A percentile compares a stretch with the other conserved stretches of the same genome.
These are phyloP conservation scores for Bombycilla garrulus DNA, from an alignment of 2,113 vertebrate species.

Conservation along the genomic window DNA sequence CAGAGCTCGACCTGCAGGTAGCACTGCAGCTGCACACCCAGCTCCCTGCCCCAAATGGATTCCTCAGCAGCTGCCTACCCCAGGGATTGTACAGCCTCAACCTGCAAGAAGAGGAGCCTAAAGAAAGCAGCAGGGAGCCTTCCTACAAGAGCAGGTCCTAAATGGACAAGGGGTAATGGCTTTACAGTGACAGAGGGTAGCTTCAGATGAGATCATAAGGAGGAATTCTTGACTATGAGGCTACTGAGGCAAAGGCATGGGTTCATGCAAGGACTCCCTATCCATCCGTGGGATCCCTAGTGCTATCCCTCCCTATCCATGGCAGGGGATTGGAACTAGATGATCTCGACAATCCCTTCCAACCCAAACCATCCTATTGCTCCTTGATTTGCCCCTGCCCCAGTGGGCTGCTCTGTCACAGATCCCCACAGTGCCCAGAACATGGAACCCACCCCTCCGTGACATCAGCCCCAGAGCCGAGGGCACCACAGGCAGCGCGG, in stretches of 20 bases:
- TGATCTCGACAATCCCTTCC: too few species aligned
- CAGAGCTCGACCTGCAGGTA: background rate
- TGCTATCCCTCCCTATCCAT: too few species aligned
- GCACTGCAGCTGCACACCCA: background rate
- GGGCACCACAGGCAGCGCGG: fast-evolving
- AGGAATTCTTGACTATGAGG: background rate
- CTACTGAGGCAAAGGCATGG: background rate
- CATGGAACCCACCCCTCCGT: too few species aligned
- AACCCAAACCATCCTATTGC: background rate
- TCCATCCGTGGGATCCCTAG: too few species aligned
- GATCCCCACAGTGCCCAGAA: too few species aligned
- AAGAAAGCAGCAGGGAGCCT: background rate
- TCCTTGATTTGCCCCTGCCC: background rate
- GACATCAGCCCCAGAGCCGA: background rate
- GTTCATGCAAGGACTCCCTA: too few species aligned
- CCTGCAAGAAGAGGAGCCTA: background rate
- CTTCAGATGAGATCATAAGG: background rate
- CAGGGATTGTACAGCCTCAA: too few species aligned
- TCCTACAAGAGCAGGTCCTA: background rate
- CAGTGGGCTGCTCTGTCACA: too few species aligned
- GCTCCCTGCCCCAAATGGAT: background rate
- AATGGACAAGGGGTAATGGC: background rate
- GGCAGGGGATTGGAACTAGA: too few species aligned
- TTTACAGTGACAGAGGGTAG: too few species aligned
- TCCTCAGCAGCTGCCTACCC: background rate